Evolutionary conservation across 2,113 vertebrate genomes (phyloP).

Genomic region (Steatornis caripensis): DNA sequence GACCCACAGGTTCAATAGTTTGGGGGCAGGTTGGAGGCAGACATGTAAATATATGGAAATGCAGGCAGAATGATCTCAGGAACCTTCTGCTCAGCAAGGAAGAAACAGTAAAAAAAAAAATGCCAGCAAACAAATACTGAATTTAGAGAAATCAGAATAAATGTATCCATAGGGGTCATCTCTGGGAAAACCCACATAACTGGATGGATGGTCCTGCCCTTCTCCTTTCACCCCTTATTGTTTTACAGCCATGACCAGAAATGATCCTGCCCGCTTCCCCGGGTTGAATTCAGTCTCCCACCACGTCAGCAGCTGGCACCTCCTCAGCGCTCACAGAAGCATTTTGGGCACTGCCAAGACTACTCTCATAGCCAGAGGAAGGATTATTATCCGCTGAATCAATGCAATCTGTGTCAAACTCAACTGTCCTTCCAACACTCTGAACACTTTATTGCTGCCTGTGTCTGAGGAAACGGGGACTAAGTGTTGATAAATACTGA

Average conservation of each 20-base stretch:
- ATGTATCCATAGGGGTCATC: not conserved
- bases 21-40: not conserved
- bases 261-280: not conserved
- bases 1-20: not conserved
- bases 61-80: not conserved
- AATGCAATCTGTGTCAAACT: constrained; percentile 22
- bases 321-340: not conserved
- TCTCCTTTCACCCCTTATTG: not conserved
- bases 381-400: constrained; percentile 17
- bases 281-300: not conserved
- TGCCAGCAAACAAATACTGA: not conserved
- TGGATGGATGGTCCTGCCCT: not conserved
- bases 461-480: not conserved
- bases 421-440: not conserved
- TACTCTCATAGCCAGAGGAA: not conserved
- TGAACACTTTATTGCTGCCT: not conserved
- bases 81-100: not conserved
- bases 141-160: not conserved
- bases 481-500: not conserved
- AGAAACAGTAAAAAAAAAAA: not conserved
- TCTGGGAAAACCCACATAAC: not conserved
- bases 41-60: no score
- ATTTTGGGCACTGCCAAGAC: constrained; percentile 25
- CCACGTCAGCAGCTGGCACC: constrained; percentile 28
- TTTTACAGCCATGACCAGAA: not conserved